These are phyloP conservation scores for Drosophila nigromelanica DNA, from an alignment of 1,140 invertebrate genomes.

Conservation along the genomic window DNA sequence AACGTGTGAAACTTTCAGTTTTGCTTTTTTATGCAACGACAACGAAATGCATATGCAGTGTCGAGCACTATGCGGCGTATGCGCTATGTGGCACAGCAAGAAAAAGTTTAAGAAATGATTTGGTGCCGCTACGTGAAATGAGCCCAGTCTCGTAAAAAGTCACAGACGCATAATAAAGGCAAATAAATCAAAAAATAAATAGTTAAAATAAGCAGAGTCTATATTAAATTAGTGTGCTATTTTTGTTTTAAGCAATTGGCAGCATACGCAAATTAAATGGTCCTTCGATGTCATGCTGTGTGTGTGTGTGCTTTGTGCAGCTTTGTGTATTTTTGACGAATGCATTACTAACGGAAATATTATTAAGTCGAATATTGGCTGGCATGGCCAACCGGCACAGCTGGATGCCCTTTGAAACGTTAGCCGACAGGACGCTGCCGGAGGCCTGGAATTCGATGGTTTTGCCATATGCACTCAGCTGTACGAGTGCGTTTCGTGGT, in stretches of 20 bases:
- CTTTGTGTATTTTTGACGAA: neutral
- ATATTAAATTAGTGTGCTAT: conserved; percentile 21
- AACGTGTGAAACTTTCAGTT: conserved; percentile 61
- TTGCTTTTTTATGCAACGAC: conserved; percentile 13
- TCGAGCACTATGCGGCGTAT: conserved; percentile 33
- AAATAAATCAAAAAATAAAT: neutral
- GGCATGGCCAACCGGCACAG: conserved; percentile 10
- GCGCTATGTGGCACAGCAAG: conserved; percentile 12
- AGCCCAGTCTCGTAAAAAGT: conserved; percentile 15
- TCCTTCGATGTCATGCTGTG: neutral
- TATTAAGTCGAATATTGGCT: conserved; percentile 15
- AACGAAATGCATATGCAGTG: conserved; percentile 2
- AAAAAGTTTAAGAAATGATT: conserved; percentile 38
- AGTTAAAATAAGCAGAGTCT: neutral
- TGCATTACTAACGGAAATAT: conserved; percentile 15
- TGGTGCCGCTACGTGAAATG: conserved; percentile 31
- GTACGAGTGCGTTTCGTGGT: neutral
- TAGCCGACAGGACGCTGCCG: conserved; percentile 13
- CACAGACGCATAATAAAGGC: neutral
- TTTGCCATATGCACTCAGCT: neutral
- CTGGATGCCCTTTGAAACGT: conserved; percentile 23
- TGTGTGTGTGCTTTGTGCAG: conserved; percentile 8
- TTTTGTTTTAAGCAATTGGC: neutral
- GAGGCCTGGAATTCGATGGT: conserved; percentile 1
- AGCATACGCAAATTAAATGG: conserved; percentile 2